phyloP scores from a whole-genome alignment of 2,797 vertebrate genomes.

The Borostomias antarcticus region DNA sequence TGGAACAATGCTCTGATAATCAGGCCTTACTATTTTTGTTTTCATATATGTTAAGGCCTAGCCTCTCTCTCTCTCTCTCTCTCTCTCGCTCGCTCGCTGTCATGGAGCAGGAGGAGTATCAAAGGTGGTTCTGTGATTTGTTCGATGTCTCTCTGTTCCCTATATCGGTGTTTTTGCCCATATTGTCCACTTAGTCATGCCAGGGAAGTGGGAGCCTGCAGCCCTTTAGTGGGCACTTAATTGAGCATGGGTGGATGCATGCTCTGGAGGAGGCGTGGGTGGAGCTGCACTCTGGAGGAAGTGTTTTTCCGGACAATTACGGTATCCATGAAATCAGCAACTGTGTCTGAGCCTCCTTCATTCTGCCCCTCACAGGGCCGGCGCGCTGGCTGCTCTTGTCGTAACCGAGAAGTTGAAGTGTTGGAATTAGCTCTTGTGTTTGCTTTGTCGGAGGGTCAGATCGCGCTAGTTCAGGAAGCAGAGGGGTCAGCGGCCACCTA shows the following conservation, averaged over 20 bases:
- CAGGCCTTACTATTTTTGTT: too few relatives aligned
- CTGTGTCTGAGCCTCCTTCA: slow-evolving; percentile 12
- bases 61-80: background rate
- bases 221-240: slow-evolving; percentile 68
- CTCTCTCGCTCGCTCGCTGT: too few relatives aligned
- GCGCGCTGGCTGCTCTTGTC: background rate
- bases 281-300: slow-evolving; percentile 61
- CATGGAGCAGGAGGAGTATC: slow-evolving; percentile 39
- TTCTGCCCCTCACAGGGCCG: slow-evolving; percentile 21
- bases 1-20: background rate
- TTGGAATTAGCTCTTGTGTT: slow-evolving; percentile 19
- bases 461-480: slow-evolving; percentile 19
- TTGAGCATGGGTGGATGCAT: slow-evolving; percentile 69
- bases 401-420: slow-evolving; percentile 16
- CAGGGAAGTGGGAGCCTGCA: slow-evolving; percentile 56
- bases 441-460: slow-evolving; percentile 18
- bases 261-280: slow-evolving; percentile 67
- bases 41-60: too few relatives aligned
- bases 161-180: slow-evolving; percentile 65
- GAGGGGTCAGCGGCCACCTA: background rate
- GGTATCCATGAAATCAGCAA: slow-evolving; percentile 63
- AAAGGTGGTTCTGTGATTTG: slow-evolving; percentile 63
- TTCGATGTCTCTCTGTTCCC: slow-evolving; percentile 55
- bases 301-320: slow-evolving; percentile 65
- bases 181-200: slow-evolving; percentile 75